These are phyloP conservation scores for Rhopalosiphum padi DNA, from an alignment of 1,140 invertebrate species.

Conservation along the genomic window DNA sequence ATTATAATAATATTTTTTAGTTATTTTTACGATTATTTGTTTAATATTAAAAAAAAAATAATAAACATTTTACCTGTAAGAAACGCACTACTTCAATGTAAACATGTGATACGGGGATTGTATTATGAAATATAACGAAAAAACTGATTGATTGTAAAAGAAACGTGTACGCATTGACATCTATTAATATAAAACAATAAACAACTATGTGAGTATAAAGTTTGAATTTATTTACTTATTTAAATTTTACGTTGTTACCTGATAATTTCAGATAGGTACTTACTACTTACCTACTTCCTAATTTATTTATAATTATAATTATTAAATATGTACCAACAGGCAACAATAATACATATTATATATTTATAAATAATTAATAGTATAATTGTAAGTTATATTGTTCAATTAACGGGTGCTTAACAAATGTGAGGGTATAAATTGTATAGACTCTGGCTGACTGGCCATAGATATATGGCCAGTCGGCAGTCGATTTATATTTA, in stretches of 20 bases:
- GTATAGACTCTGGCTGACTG: background rate
- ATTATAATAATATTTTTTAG: background rate
- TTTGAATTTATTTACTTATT: too few species aligned
- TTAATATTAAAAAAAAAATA: background rate
- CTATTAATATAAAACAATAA: constrained; percentile 63
- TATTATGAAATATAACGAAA: constrained; percentile 99
- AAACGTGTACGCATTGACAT: constrained; percentile 75
- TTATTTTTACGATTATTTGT: background rate
- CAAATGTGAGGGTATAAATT: background rate
- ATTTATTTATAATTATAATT: background rate
- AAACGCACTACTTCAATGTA: constrained; percentile 96
- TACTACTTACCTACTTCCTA: background rate
- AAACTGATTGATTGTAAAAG: constrained; percentile 97
- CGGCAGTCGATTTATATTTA: too few species aligned
- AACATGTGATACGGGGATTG: constrained; percentile 99
- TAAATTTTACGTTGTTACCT: too few species aligned
- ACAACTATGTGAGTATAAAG: constrained; percentile 51
- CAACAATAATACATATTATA: background rate
- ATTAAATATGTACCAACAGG: too few species aligned
- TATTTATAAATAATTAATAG: background rate
- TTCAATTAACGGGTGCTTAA: background rate
- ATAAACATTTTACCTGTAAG: constrained; percentile 71
- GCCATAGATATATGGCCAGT: too few species aligned
- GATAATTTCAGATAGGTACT: too few species aligned
- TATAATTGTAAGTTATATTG: background rate